Evolutionary conservation across 2,888 invertebrate species (phyloP).

Genomic region (Volucella inflata): DNA sequence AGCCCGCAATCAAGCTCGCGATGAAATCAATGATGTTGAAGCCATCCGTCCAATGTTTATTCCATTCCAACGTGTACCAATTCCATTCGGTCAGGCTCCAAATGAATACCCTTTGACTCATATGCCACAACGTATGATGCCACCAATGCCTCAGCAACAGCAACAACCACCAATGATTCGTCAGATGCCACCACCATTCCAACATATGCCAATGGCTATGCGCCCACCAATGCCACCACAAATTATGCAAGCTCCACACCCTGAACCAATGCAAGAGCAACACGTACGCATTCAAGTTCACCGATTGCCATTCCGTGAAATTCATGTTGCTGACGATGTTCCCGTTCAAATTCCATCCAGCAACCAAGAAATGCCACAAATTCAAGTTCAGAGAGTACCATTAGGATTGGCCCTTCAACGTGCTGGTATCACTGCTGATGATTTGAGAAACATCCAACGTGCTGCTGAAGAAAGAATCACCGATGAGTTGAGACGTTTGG

Average conservation of each 20-base stretch:
- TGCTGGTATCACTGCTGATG: slow-evolving; percentile 83
- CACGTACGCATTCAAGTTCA: slow-evolving; percentile 84
- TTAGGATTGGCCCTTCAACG: slow-evolving; percentile 82
- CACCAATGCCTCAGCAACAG: slow-evolving; percentile 79
- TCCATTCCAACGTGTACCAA: slow-evolving; percentile 84
- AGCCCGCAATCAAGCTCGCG: slow-evolving; percentile 77
- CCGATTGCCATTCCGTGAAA: slow-evolving; percentile 84
- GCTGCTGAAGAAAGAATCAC: slow-evolving; percentile 83
- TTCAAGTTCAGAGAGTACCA: slow-evolving; percentile 83
- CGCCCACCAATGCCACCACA: slow-evolving; percentile 83
- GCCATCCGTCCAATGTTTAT: slow-evolving; percentile 83
- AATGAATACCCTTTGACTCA: slow-evolving; percentile 85
- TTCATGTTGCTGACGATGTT: slow-evolving; percentile 82
- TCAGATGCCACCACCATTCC: slow-evolving; percentile 82
- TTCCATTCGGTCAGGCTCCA: slow-evolving; percentile 84
- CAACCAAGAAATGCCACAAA: slow-evolving; percentile 80
- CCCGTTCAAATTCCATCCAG: slow-evolving; percentile 80
- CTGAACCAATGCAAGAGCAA: slow-evolving; percentile 81
- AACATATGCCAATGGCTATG: slow-evolving; percentile 82
- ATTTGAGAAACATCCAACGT: slow-evolving; percentile 83
- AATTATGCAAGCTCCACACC: slow-evolving; percentile 84
- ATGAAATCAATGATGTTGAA: slow-evolving; percentile 81
- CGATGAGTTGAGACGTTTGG: slow-evolving; percentile 82
- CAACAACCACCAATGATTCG: slow-evolving; percentile 81
- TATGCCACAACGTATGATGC: slow-evolving; percentile 82